Base-by-base conservation (phyloP, 2,888 invertebrate species). In the Lasioglossum pauxillum region DNA sequence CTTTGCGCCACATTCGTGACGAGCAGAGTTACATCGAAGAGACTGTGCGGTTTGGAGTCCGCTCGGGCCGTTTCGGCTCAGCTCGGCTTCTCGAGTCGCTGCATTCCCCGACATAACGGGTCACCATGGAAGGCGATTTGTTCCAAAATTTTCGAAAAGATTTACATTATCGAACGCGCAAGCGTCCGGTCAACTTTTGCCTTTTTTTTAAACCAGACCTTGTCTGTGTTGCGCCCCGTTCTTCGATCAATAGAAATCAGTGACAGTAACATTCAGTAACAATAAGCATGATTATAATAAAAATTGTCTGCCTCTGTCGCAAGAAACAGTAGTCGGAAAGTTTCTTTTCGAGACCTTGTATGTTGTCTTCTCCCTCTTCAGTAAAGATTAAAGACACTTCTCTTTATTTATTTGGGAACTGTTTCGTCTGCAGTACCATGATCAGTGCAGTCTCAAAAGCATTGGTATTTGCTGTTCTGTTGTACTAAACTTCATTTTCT, bases 401-500 rank as follows among this genome's bases (percentile, higher is more conserved):
- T 35, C 35, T 35, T 35, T 5, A 35, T 35, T 35, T 35, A 35
- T 35, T 35, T 35, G 35, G 35, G 35, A 35, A 35, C 35, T 35
- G 4, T 35, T 35, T 35, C 35, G 35, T 35, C 35, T 35, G 35
- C 35, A 35, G 35, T 35, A 5, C 35, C 35, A 35, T 35, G 35
- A 35, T 5, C 35, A 35, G 35, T 5, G 35, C 35, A 35, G 35
- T 35, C 35, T 35, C 35, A 35, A 35, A 35, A 35, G 5, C 4
- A 35, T 35, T 35, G 35, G 35, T 35, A 35, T 35, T 35, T 35
- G 4, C 35, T 35, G 35, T 35, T 35, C 35, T 35, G 4, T 35
- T 35, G 5, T 35, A 35, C 35, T 98, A 91, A 98, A 97, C 93
- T 98, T 97, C 95, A 98, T 96, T 91, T 97, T 96, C 72, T 96